Percentiles rank a stretch among this genome's conserved stretches.
Conservation (phyloP, 2,888 invertebrate genomes). For the Sepiola atlantica region DNA sequence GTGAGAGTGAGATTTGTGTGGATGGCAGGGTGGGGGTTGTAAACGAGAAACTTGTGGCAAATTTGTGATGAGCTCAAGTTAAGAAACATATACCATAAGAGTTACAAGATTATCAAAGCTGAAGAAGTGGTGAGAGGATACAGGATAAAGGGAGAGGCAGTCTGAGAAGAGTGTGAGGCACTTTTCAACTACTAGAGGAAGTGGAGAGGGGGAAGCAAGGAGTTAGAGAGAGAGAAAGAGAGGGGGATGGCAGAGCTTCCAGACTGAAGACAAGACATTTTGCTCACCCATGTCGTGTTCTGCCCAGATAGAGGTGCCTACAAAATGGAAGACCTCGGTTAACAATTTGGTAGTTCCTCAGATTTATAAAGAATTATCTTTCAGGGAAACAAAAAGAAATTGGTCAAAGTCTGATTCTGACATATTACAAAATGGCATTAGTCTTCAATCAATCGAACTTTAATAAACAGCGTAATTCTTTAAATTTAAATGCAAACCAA, state of each 20-base stretch:
- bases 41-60: not conserved
- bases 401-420: not conserved
- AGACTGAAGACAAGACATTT: constrained; percentile 33
- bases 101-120: not conserved
- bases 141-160: not conserved
- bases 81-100: not conserved
- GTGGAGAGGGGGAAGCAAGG: not conserved
- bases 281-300: constrained; percentile 32
- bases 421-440: not conserved
- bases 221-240: no score
- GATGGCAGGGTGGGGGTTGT: not conserved
- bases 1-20: not conserved
- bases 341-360: not conserved
- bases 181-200: not conserved
- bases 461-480: not conserved
- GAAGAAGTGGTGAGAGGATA: not conserved
- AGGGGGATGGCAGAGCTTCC: not conserved
- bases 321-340: constrained; percentile 68
- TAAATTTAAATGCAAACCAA: not conserved
- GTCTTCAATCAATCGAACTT: not conserved
- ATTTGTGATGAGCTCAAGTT: not conserved
- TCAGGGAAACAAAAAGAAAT: not conserved
- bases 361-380: not conserved
- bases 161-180: not conserved
- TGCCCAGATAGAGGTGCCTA: constrained; percentile 33